phyloP scores from a whole-genome alignment of 1,140 invertebrate genomes.

The Doryteuthis pealeii region DNA sequence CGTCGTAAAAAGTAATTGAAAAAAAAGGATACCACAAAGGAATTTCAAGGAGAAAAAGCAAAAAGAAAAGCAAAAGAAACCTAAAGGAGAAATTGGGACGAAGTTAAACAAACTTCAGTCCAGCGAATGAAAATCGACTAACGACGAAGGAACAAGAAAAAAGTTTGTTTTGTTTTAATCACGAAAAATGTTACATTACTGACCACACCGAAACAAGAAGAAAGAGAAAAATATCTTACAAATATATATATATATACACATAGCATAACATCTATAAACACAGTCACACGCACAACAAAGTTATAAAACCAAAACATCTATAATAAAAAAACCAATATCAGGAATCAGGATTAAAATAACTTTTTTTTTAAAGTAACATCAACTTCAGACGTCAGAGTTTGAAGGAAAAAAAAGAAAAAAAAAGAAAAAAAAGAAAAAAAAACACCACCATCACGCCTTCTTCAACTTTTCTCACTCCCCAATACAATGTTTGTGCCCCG shows the following conservation, averaged over 20 bases:
- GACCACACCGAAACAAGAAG: not conserved
- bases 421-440: not conserved
- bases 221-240: not conserved
- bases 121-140: not conserved
- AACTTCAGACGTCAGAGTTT: not conserved
- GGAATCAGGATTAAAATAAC: not conserved
- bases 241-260: not conserved
- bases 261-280: not conserved
- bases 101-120: not conserved
- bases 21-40: too few relatives aligned
- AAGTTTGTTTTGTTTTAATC: too few relatives aligned
- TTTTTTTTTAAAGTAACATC: not conserved
- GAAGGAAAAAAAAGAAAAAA: not conserved
- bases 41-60: too few relatives aligned
- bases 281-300: not conserved
- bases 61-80: too few relatives aligned
- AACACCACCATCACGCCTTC: too few relatives aligned
- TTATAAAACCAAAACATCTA: not conserved
- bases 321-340: not conserved
- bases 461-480: not conserved
- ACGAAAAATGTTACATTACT: not conserved
- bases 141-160: not conserved
- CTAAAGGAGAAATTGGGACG: not conserved
- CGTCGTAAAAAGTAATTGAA: too few relatives aligned
- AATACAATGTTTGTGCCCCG: conserved; percentile 5